These are phyloP conservation scores for Sinosuthora webbiana DNA, from an alignment of 2,113 vertebrate species.

Conservation along the genomic window DNA sequence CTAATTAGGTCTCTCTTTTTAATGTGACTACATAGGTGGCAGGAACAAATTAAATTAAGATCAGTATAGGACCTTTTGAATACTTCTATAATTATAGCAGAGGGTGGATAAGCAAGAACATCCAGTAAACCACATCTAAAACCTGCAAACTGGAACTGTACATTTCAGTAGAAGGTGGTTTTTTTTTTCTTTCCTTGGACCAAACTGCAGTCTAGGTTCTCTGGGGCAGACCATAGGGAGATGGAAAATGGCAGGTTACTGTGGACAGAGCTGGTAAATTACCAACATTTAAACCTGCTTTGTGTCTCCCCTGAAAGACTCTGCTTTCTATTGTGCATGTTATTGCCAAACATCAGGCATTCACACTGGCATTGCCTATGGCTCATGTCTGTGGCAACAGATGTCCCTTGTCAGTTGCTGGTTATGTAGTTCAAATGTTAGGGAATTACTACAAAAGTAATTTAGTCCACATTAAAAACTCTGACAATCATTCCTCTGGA, in stretches of 20 bases:
- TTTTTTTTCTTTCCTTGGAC: neutral
- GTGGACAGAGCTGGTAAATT: neutral
- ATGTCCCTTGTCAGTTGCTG: neutral
- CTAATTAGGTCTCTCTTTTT: neutral
- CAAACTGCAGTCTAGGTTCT: neutral
- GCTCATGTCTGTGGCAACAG: neutral
- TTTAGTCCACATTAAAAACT: neutral
- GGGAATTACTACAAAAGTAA: neutral
- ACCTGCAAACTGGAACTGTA: neutral
- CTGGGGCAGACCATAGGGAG: accelerated
- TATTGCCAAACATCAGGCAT: neutral
- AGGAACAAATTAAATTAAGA: neutral
- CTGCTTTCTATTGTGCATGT: neutral
- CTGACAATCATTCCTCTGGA: neutral
- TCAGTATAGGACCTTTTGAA: neutral
- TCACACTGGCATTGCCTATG: neutral
- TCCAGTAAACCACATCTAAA: neutral
- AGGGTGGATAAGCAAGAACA: neutral
- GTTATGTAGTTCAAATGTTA: neutral
- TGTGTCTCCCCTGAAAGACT: neutral
- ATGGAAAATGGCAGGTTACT: neutral
- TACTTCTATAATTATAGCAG: neutral
- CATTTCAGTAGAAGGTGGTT: neutral
- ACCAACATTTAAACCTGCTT: neutral
- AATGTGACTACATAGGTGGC: neutral